Base-by-base conservation (phyloP, 2,797 vertebrate genomes). In the Microchirus variegatus region DNA sequence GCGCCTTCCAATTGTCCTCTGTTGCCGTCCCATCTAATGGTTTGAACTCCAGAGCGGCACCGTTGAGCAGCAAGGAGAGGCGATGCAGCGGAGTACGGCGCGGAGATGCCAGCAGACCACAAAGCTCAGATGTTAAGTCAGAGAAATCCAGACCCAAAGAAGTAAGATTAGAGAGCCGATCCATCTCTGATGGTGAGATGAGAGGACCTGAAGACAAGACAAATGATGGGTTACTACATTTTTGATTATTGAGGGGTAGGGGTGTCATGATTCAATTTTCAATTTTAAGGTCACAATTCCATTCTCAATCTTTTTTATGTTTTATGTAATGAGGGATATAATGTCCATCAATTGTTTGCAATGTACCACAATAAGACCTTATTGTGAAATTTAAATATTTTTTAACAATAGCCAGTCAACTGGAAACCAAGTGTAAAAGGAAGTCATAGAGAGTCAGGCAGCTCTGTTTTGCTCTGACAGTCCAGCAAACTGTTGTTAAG, bases 121-220 rank as follows among this genome's bases (percentile, higher is more conserved):
- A 96, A 89, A 98, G 95, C 80, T 96, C 95, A 62, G 96, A 95
- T 67, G 96, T 97, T 75, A 99, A 95, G 92, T 98, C 96, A 75
- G 95, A 95, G 90, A 97, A 99, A 93, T 99, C 96, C 86, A 99
- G 89, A 80, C 96, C 95, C 35, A 99, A 92, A 15, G 97, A 99
- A 59, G 82, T 94, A 76, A 99, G 94, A 77, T 93, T 93, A 43
- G 93, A 91, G 51, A 99, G 94, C 58, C 96, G 94, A 83, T 95
- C 95, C 82, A 99, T 69, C 87, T 99, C 96, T 0, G 95, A 88
- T 9, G 95, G 92, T 0, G 94, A 94, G 82, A 98, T 91, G 59
- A 99, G 94, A 59, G 94, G 94, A 58, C 94, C 94, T 91, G 77
- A 16, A 16, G 38, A 58, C 43, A 54, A 42, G 41, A 35, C 31